phyloP scores from a whole-genome alignment of 2,888 invertebrate genomes.

The Drosophila subsilvestris region DNA sequence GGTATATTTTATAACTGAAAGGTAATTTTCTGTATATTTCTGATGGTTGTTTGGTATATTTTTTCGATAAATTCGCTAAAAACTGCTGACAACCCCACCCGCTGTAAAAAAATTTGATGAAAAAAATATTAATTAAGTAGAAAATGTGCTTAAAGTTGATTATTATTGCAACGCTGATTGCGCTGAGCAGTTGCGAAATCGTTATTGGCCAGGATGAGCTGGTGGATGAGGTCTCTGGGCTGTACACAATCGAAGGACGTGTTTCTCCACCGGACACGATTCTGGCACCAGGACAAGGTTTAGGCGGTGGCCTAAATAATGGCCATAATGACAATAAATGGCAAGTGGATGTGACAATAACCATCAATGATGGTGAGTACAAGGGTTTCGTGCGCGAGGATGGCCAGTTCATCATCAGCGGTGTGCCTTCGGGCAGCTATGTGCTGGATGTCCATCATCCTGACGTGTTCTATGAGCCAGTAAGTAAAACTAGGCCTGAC shows the following conservation, averaged over 20 bases:
- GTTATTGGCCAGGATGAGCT: conserved; percentile 80
- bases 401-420: conserved; percentile 94
- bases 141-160: conserved; percentile 58
- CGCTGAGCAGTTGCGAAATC: conserved; percentile 57
- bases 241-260: conserved; percentile 88
- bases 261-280: conserved; percentile 33
- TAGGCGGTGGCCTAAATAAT: conserved; percentile 52
- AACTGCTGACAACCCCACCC: conserved; percentile 19
- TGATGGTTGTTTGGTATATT: too few species aligned
- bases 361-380: conserved; percentile 95
- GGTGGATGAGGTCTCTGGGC: conserved; percentile 84
- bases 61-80: not conserved
- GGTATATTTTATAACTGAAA: too few species aligned
- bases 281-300: conserved; percentile 13
- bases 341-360: conserved; percentile 90
- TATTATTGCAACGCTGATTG: conserved; percentile 49
- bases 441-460: conserved; percentile 96
- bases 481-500: conserved; percentile 77
- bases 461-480: conserved; percentile 96
- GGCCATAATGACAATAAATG: conserved; percentile 87
- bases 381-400: conserved; percentile 95
- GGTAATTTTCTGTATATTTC: too few species aligned
- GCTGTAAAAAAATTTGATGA: not conserved
- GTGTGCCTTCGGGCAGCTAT: conserved; percentile 96
- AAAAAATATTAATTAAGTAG: conserved; percentile 10